These are phyloP conservation scores for Mantis religiosa DNA, from an alignment of 2,888 invertebrate species.

Conservation along the genomic window DNA sequence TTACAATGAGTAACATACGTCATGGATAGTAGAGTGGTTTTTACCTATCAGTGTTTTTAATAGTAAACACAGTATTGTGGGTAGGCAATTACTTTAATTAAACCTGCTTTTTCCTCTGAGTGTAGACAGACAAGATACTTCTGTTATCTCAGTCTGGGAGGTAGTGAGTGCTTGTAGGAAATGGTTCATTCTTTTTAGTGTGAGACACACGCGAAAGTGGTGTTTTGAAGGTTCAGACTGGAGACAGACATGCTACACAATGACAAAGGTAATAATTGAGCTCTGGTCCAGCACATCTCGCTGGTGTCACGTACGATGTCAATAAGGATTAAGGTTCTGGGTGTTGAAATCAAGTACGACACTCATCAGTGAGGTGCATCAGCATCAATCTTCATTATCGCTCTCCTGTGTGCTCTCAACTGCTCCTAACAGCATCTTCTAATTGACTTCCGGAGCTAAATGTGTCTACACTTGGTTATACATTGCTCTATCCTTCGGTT, in stretches of 20 bases:
- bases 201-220: not conserved
- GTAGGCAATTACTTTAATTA: too few relatives aligned
- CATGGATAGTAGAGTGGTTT: too few relatives aligned
- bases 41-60: too few relatives aligned
- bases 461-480: too few relatives aligned
- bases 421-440: not conserved
- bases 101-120: too few relatives aligned
- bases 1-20: too few relatives aligned
- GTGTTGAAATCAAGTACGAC: not conserved
- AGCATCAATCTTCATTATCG: not conserved
- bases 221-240: not conserved
- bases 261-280: not conserved
- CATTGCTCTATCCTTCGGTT: too few relatives aligned
- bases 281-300: not conserved
- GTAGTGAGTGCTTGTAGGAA: too few relatives aligned
- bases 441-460: not conserved
- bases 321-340: not conserved
- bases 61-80: too few relatives aligned
- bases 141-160: too few relatives aligned
- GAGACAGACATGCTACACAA: not conserved
- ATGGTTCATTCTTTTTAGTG: too few relatives aligned
- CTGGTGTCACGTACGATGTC: not conserved
- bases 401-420: not conserved
- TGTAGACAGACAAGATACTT: too few relatives aligned
- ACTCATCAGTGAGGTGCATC: not conserved